Percentiles rank a stretch among this genome's conserved stretches.
Conservation (phyloP, 1,140 invertebrate genomes). For the Eurytemora carolleeae region DNA sequence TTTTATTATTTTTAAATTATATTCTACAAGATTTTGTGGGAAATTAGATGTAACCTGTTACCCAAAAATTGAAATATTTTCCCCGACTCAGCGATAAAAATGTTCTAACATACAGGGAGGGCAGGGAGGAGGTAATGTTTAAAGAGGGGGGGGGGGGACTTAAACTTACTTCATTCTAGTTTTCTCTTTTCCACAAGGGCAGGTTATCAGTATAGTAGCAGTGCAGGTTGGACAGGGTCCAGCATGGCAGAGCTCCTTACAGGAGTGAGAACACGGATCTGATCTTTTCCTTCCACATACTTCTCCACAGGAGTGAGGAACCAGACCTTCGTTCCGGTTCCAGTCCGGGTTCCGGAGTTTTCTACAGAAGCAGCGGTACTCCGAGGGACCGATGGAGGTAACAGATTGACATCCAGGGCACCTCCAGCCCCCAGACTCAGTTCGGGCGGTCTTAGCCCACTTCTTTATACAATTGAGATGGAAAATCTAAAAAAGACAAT, state of each 20-base stretch:
- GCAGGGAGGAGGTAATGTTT: too few species aligned
- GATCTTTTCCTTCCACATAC: constrained; percentile 42
- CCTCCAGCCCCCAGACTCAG: constrained; percentile 57
- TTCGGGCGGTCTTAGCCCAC: constrained; percentile 64
- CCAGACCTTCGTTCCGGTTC: constrained; percentile 37
- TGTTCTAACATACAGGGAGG: too few species aligned
- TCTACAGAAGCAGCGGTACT: constrained; percentile 65
- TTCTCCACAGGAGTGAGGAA: constrained; percentile 73
- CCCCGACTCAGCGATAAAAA: too few species aligned
- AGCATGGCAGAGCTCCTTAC: constrained; percentile 72
- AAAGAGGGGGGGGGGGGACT: too few species aligned
- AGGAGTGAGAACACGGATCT: constrained; percentile 50
- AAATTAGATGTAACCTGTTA: too few species aligned
- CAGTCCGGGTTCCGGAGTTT: constrained; percentile 47
- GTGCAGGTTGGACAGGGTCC: constrained; percentile 54
- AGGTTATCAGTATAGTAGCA: constrained; percentile 34
- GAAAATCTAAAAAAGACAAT: constrained; percentile 25
- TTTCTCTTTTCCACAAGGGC: constrained; percentile 47
- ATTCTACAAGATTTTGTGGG: too few species aligned
- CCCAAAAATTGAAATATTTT: too few species aligned
- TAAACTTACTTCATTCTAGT: constrained; percentile 25
- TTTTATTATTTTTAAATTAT: too few species aligned
- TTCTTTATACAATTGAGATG: constrained; percentile 72
- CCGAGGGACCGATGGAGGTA: constrained; percentile 38
- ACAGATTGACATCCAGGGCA: constrained; percentile 76